Percentiles rank a stretch among this genome's conserved stretches.
Evolutionary conservation across 2,113 vertebrate genomes (phyloP).

Genomic region (Dicaeum eximium): DNA sequence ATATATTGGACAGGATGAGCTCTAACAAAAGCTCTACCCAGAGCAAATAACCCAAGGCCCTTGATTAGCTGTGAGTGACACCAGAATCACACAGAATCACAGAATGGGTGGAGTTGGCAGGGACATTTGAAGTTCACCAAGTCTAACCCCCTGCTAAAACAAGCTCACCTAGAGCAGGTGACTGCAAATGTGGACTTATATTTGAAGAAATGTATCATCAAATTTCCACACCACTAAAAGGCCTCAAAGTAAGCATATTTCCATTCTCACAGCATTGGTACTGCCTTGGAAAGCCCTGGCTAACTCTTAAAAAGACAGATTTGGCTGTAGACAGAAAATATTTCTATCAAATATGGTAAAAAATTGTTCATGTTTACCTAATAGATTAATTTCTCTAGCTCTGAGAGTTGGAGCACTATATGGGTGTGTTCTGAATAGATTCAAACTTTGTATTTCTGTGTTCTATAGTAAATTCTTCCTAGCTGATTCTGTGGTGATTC

Average conservation of each 20-base stretch:
- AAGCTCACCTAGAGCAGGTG: not conserved
- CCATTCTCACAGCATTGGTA: not conserved
- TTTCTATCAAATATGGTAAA: not conserved
- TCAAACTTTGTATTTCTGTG: fast-evolving
- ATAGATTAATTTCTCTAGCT: not conserved
- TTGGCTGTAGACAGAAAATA: not conserved
- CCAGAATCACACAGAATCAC: not conserved
- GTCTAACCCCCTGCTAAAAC: not conserved
- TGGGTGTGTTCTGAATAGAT: not conserved
- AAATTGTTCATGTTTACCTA: not conserved
- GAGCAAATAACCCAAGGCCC: not conserved
- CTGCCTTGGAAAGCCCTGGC: not conserved
- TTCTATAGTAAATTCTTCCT: not conserved
- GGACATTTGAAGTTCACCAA: not conserved
- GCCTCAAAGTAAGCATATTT: not conserved
- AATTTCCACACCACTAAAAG: not conserved
- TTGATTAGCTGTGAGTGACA: not conserved
- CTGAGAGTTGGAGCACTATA: not conserved
- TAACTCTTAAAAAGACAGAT: not conserved
- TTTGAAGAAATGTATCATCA: not conserved
- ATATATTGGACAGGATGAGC: not conserved
- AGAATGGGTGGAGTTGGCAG: not conserved
- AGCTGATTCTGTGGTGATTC: not conserved
- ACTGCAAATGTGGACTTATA: not conserved
- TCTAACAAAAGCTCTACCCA: not conserved